Evolutionary conservation across 1,140 invertebrate species (phyloP).

Genomic region (Euschistus heros): DNA sequence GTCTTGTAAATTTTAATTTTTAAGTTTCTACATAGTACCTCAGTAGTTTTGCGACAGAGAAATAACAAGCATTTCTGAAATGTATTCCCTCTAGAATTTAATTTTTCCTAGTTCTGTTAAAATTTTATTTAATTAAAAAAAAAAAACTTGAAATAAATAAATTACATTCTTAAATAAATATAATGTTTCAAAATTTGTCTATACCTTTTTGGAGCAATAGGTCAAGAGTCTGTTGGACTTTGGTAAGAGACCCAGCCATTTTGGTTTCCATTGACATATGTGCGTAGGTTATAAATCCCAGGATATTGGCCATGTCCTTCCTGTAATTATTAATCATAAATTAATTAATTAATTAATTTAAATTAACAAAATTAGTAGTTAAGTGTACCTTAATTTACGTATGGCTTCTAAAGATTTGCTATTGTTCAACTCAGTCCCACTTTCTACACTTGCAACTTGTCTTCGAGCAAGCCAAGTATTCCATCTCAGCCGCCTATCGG

Average conservation of each 20-base stretch:
- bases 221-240: slow-evolving; percentile 61
- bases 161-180: too few species aligned
- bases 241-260: slow-evolving; percentile 77
- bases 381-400: slow-evolving; percentile 41
- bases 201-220: slow-evolving; percentile 50
- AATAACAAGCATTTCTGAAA: too few species aligned
- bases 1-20: too few species aligned
- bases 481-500: slow-evolving; percentile 60
- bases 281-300: slow-evolving; percentile 69
- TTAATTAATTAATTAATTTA: too few species aligned
- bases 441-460: slow-evolving; percentile 51
- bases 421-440: slow-evolving; percentile 51
- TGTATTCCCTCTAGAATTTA: too few species aligned
- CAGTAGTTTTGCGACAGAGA: too few species aligned
- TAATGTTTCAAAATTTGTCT: too few species aligned
- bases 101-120: too few species aligned
- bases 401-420: slow-evolving; percentile 68
- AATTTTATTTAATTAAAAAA: too few species aligned
- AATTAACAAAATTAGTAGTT: too few species aligned
- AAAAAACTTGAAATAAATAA: too few species aligned
- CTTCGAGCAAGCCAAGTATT: slow-evolving; percentile 71
- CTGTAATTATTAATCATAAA: slow-evolving; percentile 36
- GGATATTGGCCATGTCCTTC: slow-evolving; percentile 54
- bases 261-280: slow-evolving; percentile 90
- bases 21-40: too few species aligned